Evolutionary conservation across 2,797 vertebrate species (phyloP).

Genomic region (Ctenopoma multispine): DNA sequence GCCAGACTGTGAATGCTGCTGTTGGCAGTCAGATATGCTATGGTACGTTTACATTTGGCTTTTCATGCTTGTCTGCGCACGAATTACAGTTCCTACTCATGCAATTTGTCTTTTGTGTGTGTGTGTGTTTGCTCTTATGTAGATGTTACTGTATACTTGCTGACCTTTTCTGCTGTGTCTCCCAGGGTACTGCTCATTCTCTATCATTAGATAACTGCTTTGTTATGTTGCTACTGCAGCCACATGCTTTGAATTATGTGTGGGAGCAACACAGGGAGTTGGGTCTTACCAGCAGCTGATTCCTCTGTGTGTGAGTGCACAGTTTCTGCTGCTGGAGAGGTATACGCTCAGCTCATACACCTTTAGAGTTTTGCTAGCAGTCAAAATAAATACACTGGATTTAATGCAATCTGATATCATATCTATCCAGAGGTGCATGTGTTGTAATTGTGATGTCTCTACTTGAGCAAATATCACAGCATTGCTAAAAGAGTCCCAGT

Average conservation of each 20-base stretch:
- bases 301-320: slow-evolving; percentile 18
- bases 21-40: slow-evolving; percentile 36
- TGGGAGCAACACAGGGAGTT: slow-evolving; percentile 4
- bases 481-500: slow-evolving; percentile 33
- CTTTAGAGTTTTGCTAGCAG: slow-evolving; percentile 3
- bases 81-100: slow-evolving; percentile 21
- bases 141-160: neutral
- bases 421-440: slow-evolving; percentile 34
- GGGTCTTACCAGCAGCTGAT: slow-evolving; percentile 4
- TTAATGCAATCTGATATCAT: slow-evolving; percentile 43
- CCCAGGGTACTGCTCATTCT: slow-evolving; percentile 1
- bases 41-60: slow-evolving; percentile 45
- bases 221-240: slow-evolving; percentile 3
- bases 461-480: slow-evolving; percentile 46
- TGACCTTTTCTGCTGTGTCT: neutral
- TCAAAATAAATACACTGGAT: slow-evolving; percentile 35
- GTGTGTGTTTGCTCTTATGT: slow-evolving; percentile 1
- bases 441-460: slow-evolving; percentile 42
- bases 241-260: slow-evolving; percentile 27
- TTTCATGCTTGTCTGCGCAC: slow-evolving; percentile 22
- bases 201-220: slow-evolving; percentile 6
- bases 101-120: slow-evolving; percentile 21
- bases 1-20: slow-evolving; percentile 26
- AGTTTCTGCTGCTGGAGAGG: neutral
- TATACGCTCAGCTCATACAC: slow-evolving; percentile 22